phyloP scores from a whole-genome alignment of 2,888 invertebrate species.

The Parnassius glacialis region DNA sequence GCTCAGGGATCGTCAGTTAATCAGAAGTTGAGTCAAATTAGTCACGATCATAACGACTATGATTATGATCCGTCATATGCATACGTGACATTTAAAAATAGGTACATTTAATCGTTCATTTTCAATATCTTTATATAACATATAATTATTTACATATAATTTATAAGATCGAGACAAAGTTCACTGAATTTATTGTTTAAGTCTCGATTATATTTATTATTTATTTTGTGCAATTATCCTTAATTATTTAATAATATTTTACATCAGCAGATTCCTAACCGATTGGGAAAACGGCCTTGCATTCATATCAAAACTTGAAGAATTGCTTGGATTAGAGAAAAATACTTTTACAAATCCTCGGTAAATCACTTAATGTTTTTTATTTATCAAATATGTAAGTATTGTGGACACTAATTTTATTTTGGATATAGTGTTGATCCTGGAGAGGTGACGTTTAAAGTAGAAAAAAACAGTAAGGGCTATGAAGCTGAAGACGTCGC shows the following conservation, averaged over 20 bases:
- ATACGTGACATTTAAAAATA: conserved; percentile 88
- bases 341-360: conserved; percentile 83
- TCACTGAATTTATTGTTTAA: too few species aligned
- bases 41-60: conserved; percentile 78
- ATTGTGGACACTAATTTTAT: too few species aligned
- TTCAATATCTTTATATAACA: too few species aligned
- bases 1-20: conserved; percentile 49
- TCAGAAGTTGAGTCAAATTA: conserved; percentile 45
- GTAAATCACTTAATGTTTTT: conserved; percentile 56
- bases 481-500: conserved; percentile 86
- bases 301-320: conserved; percentile 85
- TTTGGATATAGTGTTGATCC: conserved; percentile 83
- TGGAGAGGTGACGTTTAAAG: conserved; percentile 89
- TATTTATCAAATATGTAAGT: not conserved
- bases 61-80: conserved; percentile 89
- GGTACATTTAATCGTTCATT: conserved; percentile 56
- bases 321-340: conserved; percentile 84
- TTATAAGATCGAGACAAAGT: too few species aligned
- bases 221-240: too few species aligned
- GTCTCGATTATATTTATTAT: too few species aligned
- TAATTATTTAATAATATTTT: too few species aligned
- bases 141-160: too few species aligned
- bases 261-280: conserved; percentile 54
- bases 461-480: conserved; percentile 83
- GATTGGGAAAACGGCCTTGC: conserved; percentile 87